Conservation (phyloP, 2,113 vertebrate species). For the Ranitomeya variabilis region DNA sequence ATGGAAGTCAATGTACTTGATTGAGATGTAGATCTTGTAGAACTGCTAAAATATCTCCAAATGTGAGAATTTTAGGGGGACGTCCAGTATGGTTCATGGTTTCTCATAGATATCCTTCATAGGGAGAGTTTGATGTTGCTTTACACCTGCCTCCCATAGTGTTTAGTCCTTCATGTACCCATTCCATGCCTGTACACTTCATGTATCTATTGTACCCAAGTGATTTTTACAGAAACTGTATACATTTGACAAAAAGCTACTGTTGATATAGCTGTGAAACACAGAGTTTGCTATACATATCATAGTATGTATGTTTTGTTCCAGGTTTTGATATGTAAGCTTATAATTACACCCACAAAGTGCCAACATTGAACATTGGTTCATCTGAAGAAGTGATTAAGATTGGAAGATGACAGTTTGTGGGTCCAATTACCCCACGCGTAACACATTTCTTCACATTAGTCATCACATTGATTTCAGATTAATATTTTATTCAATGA, state of each 20-base stretch:
- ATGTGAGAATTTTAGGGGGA: not conserved
- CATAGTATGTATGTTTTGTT: slow-evolving; percentile 55
- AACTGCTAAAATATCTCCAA: not conserved
- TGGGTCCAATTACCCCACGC: slow-evolving; percentile 17
- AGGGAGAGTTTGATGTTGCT: slow-evolving; percentile 20
- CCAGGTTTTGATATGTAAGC: slow-evolving; percentile 51
- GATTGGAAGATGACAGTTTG: slow-evolving; percentile 42
- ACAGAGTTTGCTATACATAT: slow-evolving; percentile 24
- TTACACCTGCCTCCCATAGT: slow-evolving; percentile 48
- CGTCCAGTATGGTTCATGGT: not conserved
- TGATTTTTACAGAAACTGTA: slow-evolving; percentile 26
- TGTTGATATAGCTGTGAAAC: slow-evolving; percentile 36
- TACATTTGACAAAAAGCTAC: not conserved
- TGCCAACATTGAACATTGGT: slow-evolving; percentile 53
- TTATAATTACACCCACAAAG: slow-evolving; percentile 45
- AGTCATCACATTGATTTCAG: not conserved
- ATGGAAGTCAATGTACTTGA: not conserved
- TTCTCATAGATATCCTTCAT: not conserved
- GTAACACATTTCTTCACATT: not conserved
- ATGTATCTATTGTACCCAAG: slow-evolving; percentile 38
- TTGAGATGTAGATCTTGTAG: not conserved
- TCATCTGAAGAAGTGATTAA: slow-evolving; percentile 38
- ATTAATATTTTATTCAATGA: not conserved
- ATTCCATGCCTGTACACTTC: slow-evolving; percentile 43
- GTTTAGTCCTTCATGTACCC: slow-evolving; percentile 31